These are phyloP conservation scores for Schrankia costaestrigalis DNA, from an alignment of 2,888 invertebrate genomes.

Conservation along the genomic window DNA sequence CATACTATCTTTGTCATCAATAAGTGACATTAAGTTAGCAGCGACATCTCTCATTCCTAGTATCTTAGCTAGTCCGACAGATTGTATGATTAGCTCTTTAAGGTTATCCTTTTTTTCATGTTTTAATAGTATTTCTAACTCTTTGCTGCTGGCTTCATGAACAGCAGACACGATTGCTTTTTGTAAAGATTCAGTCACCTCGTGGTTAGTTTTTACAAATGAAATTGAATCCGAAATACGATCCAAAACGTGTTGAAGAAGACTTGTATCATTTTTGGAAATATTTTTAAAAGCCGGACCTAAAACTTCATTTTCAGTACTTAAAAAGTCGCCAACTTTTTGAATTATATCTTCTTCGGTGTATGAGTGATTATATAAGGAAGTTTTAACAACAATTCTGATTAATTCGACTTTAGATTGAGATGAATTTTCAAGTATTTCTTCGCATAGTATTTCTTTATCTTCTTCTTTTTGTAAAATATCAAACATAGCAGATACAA, in stretches of 20 bases:
- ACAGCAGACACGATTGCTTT: conserved; percentile 84
- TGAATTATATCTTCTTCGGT: conserved; percentile 82
- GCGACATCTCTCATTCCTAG: conserved; percentile 84
- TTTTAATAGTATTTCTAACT: conserved; percentile 77
- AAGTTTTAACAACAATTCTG: conserved; percentile 76
- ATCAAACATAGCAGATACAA: conserved; percentile 71
- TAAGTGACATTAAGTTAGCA: conserved; percentile 72
- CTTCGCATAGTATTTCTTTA: conserved; percentile 69
- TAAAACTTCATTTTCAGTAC: conserved; percentile 81
- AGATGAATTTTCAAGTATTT: conserved; percentile 72
- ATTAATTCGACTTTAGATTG: conserved; percentile 83
- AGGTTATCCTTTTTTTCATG: conserved; percentile 69
- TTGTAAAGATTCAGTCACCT: conserved; percentile 83
- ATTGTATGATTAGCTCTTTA: conserved; percentile 80
- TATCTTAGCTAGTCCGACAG: conserved; percentile 85
- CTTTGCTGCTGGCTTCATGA: conserved; percentile 81
- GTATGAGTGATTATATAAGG: conserved; percentile 66
- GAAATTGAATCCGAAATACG: conserved; percentile 83
- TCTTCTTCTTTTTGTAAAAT: conserved; percentile 75
- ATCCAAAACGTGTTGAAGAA: conserved; percentile 81
- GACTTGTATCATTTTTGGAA: conserved; percentile 80
- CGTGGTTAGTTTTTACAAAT: conserved; percentile 81
- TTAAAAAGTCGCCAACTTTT: conserved; percentile 82
- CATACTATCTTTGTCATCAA: conserved; percentile 79
- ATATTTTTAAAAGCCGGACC: conserved; percentile 84